phyloP scores from a whole-genome alignment of 2,888 invertebrate genomes.

The Eristalis tenax region DNA sequence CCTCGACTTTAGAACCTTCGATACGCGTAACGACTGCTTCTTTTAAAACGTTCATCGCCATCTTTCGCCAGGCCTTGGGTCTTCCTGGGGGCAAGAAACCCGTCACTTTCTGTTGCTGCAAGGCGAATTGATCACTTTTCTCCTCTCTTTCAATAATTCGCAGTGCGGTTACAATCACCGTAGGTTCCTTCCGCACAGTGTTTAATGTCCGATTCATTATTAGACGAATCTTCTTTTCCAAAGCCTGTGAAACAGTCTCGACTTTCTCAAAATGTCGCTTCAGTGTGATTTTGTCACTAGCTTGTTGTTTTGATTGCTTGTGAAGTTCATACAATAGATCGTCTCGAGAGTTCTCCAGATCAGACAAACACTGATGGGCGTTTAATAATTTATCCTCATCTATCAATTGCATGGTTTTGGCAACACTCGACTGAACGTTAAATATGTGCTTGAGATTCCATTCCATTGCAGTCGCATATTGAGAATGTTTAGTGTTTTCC shows the following conservation, averaged over 20 bases:
- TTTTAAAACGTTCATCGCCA: conserved; percentile 91
- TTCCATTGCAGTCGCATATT: conserved; percentile 98
- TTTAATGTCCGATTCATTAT: conserved; percentile 94
- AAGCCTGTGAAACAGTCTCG: conserved; percentile 91
- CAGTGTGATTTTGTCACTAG: conserved; percentile 92
- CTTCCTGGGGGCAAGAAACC: conserved; percentile 97
- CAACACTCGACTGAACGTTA: conserved; percentile 97
- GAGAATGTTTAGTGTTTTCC: conserved; percentile 97
- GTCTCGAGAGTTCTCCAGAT: conserved; percentile 97
- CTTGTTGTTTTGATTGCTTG: conserved; percentile 94
- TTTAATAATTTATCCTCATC: conserved; percentile 96
- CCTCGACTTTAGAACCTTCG: conserved; percentile 97
- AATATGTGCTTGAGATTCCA: conserved; percentile 99
- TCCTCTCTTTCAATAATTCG: conserved; percentile 98
- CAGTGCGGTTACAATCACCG: conserved; percentile 96
- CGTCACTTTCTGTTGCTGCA: conserved; percentile 84
- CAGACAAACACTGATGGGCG: conserved; percentile 96
- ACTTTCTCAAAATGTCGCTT: conserved; percentile 98
- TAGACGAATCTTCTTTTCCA: conserved; percentile 95
- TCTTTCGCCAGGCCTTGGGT: conserved; percentile 94
- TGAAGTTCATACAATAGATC: conserved; percentile 97
- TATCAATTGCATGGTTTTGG: conserved; percentile 96
- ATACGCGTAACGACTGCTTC: conserved; percentile 91
- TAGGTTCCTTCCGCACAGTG: conserved; percentile 96
- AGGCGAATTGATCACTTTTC: conserved; percentile 93